Evolutionary conservation across 2,888 invertebrate genomes (phyloP).

Genomic region (Harmothoe impar): DNA sequence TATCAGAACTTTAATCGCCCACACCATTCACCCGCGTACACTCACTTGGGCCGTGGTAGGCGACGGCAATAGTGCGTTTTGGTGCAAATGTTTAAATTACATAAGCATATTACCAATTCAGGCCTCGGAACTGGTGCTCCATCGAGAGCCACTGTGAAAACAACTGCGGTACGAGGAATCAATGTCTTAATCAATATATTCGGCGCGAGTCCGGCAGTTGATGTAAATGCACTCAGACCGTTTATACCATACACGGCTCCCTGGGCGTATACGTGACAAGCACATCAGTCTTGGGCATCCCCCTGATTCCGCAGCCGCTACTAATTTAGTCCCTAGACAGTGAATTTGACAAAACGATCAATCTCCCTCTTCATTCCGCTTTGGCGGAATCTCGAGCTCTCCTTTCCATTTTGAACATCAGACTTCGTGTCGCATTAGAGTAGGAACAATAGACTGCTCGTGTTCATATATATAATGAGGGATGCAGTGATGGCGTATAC

Average conservation of each 20-base stretch:
- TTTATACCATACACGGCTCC: background rate
- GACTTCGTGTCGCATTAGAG: too few species aligned
- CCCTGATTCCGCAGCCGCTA: background rate
- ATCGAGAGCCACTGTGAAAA: background rate
- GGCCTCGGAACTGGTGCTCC: background rate
- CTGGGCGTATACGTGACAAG: background rate
- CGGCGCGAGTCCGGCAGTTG: background rate
- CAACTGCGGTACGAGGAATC: background rate
- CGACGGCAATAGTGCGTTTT: background rate
- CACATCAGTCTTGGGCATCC: background rate
- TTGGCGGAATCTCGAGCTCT: background rate
- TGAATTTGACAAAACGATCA: background rate
- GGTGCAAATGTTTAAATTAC: background rate
- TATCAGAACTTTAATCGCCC: background rate
- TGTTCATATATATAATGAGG: too few species aligned
- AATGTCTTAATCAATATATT: slow-evolving; percentile 42
- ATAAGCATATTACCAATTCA: slow-evolving; percentile 17
- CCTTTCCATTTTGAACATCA: background rate
- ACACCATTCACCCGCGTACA: background rate
- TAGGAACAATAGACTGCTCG: too few species aligned
- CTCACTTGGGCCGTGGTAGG: too few species aligned
- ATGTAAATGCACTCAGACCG: background rate
- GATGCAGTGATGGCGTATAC: too few species aligned
- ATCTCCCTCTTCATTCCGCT: background rate
- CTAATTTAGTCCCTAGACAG: slow-evolving; percentile 19